A percentile compares a stretch with the other conserved stretches of the same genome.
phyloP scores from a whole-genome alignment of 1,140 invertebrate species.

The Megalonaias nervosa region DNA sequence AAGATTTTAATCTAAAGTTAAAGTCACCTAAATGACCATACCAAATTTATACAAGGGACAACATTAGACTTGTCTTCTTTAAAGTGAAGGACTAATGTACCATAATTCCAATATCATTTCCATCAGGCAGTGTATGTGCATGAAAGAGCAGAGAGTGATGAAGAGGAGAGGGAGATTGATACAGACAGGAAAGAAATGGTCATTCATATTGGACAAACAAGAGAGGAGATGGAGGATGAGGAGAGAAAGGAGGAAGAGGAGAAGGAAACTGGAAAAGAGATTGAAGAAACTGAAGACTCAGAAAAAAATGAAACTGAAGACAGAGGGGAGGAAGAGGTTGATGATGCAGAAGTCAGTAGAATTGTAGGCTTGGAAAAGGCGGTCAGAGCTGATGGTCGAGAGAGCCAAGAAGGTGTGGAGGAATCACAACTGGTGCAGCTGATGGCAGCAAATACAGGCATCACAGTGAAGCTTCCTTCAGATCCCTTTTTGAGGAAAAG shows the following conservation, averaged over 20 bases:
- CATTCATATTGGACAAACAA: not conserved
- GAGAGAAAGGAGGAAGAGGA: slow-evolving; percentile 18
- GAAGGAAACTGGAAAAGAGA: not conserved
- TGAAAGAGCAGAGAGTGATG: slow-evolving; percentile 13
- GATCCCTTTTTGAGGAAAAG: too few relatives aligned
- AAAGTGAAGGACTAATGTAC: too few relatives aligned
- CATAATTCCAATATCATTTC: too few relatives aligned
- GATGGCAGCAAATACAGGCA: too few relatives aligned
- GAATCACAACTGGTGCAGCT: slow-evolving; percentile 4
- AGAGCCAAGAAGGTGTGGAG: slow-evolving; percentile 14
- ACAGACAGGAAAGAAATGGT: too few relatives aligned
- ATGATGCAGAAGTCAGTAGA: slow-evolving; percentile 3
- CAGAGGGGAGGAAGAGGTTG: slow-evolving; percentile 10
- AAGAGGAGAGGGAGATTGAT: not conserved
- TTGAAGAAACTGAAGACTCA: not conserved
- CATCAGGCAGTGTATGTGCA: not conserved
- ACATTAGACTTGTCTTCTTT: too few relatives aligned
- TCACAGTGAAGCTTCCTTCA: too few relatives aligned
- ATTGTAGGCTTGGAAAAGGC: not conserved
- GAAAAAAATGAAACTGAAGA: slow-evolving; percentile 1
- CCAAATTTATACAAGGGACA: too few relatives aligned
- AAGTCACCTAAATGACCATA: too few relatives aligned
- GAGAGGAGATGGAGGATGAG: not conserved
- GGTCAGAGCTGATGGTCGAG: slow-evolving; percentile 6
- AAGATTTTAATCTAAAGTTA: too few relatives aligned